phyloP scores from a whole-genome alignment of 2,113 vertebrate genomes.

The Lipotes vexillifer region DNA sequence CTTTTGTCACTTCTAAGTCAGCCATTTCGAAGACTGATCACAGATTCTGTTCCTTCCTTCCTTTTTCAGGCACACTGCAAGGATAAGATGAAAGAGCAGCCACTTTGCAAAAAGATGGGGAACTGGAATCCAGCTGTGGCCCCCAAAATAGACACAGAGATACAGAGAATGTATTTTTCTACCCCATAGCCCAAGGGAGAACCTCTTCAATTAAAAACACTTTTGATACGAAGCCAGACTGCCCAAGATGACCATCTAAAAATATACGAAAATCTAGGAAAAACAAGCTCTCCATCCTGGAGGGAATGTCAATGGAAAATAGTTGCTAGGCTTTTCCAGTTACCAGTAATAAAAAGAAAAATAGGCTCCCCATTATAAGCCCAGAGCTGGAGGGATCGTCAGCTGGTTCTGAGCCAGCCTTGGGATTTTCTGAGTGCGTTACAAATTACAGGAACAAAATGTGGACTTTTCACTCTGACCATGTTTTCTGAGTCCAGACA shows the following conservation, averaged over 20 bases:
- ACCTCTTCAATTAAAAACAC: slow-evolving; percentile 69
- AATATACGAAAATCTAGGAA: slow-evolving; percentile 67
- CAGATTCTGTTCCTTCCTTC: slow-evolving; percentile 36
- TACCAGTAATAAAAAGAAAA: slow-evolving; percentile 65
- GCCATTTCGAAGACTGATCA: not conserved
- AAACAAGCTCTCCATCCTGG: slow-evolving; percentile 56
- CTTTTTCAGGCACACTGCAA: not conserved
- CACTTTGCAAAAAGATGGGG: slow-evolving; percentile 28
- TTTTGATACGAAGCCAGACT: slow-evolving; percentile 75
- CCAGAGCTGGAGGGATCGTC: slow-evolving; percentile 53
- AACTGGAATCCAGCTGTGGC: slow-evolving; percentile 31
- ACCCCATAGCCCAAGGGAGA: slow-evolving; percentile 61
- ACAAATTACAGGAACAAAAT: slow-evolving; percentile 66
- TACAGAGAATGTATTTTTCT: slow-evolving; percentile 69
- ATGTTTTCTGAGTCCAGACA: slow-evolving; percentile 55
- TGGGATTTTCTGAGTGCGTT: slow-evolving; percentile 48
- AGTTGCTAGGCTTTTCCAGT: slow-evolving; percentile 68
- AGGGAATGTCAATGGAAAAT: slow-evolving; percentile 64
- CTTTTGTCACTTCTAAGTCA: not conserved
- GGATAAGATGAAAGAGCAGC: not conserved
- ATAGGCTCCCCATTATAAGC: slow-evolving; percentile 62
- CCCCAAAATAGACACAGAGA: slow-evolving; percentile 29
- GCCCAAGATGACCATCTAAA: slow-evolving; percentile 67
- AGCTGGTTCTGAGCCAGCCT: slow-evolving; percentile 46
- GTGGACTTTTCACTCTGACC: slow-evolving; percentile 56